Base-by-base conservation (phyloP, 1,140 invertebrate species). In the Heliconius hewitsoni region DNA sequence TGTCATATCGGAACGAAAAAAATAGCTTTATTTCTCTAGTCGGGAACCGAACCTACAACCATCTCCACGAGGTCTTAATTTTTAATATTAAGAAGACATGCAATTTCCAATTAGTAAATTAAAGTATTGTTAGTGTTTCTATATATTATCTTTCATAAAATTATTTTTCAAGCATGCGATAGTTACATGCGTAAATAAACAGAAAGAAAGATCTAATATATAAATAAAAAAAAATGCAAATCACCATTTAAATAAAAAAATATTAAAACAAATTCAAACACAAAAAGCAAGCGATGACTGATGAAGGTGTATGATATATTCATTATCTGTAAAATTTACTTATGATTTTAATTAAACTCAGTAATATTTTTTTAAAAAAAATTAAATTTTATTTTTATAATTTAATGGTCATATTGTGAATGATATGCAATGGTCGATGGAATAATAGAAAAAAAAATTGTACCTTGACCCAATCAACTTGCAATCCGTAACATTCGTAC, bases 251-350 rank as follows among this genome's bases (percentile, higher is more conserved):
- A 57, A 57, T 57, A 57, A 23, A 57, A 84, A 89, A 80, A 82
- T 80, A 76, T 70, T 77, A 82, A 79, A 57, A 76, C 79, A 60
- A 81, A 81, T 78, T 80, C 80, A 77, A 84, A 89, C 85, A 89
- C 86, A 85, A 86, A 86, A 92, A 91, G 90, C 90, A 91, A 91
- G 91, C 87, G 81, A 91, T 90, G 89, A 84, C 80, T 79, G 77
- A 86, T 91, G 90, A 84, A 74, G 66, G 85, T 89, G 90, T 81
- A 83, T 83, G 79, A 80, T 73, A 66, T 39, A 72, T n/a, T 77
- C 8, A 71, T 71, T 71, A 76, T 66, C 55, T 60, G 19, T 60
- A 52, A 60, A 60, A 60, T 60, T 23, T 60, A 60, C 55, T 60
- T 60, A 60, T 60, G 55, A 60, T 60, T 23, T 60, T 11, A 0